phyloP scores from a whole-genome alignment of 2,113 vertebrate species.

The Sebastes schlegelii region DNA sequence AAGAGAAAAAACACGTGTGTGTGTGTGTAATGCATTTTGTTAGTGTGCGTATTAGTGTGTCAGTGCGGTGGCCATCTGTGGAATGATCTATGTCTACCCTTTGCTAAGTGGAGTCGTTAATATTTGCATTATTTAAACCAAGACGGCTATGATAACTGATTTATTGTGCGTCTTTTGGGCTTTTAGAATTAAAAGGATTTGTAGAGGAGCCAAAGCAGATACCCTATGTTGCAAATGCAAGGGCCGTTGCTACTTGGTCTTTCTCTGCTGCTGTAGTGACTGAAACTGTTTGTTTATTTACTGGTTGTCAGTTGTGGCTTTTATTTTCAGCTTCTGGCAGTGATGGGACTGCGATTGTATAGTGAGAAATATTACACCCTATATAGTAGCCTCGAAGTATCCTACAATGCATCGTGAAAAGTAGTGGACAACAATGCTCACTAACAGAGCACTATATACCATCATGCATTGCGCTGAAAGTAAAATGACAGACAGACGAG shows the following conservation, averaged over 20 bases:
- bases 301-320: conserved; percentile 9
- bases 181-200: conserved; percentile 33
- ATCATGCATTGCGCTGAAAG: too few relatives aligned
- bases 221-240: not conserved
- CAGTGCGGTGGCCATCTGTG: conserved; percentile 15
- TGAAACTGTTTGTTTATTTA: conserved; percentile 13
- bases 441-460: too few relatives aligned
- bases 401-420: too few relatives aligned
- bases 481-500: too few relatives aligned
- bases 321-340: conserved; percentile 12
- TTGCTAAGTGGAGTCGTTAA: conserved; percentile 57
- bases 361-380: too few relatives aligned
- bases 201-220: conserved; percentile 13
- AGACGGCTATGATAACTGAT: conserved; percentile 46
- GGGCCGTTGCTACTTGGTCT: not conserved
- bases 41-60: not conserved
- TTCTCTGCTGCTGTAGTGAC: conserved; percentile 20
- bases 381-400: too few relatives aligned
- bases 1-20: not conserved
- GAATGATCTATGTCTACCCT: conserved; percentile 45
- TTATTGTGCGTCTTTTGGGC: conserved; percentile 33
- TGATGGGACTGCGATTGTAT: not conserved
- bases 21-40: conserved; percentile 1
- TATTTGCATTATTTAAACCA: conserved; percentile 67
- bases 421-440: too few relatives aligned